Percentiles rank a stretch among this genome's conserved stretches.
Evolutionary conservation across 2,797 vertebrate species (phyloP).

Genomic region (Cryptoprocta ferox): DNA sequence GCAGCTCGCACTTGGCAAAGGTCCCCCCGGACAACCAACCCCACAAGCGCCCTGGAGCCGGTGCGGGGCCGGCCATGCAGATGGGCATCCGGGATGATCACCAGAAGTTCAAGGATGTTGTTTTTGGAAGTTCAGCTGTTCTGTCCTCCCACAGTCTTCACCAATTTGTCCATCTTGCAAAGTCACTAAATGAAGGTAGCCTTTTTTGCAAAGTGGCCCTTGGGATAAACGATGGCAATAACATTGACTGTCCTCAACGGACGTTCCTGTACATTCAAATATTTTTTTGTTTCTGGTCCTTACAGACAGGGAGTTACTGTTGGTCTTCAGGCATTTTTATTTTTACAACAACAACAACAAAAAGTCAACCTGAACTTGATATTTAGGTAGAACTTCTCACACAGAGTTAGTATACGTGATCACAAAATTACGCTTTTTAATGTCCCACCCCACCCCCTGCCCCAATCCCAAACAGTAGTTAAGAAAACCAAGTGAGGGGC

Average conservation of each 20-base stretch:
- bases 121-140: background rate
- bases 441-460: no score
- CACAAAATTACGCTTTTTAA: background rate
- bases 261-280: background rate
- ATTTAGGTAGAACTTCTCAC: constrained; percentile 29
- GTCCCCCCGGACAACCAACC: background rate
- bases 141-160: background rate
- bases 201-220: constrained; percentile 19
- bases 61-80: accelerated
- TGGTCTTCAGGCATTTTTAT: constrained; percentile 43
- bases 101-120: background rate
- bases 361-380: constrained; percentile 14
- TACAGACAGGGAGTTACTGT: background rate
- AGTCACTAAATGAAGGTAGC: background rate
- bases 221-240: background rate
- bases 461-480: background rate
- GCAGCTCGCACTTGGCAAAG: background rate
- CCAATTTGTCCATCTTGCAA: background rate
- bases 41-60: background rate
- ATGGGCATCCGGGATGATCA: background rate
- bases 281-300: constrained; percentile 57
- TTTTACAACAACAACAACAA: background rate
- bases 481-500: background rate
- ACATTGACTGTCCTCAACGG: background rate
- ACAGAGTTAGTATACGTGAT: background rate